phyloP scores from a whole-genome alignment of 2,888 invertebrate species.

The Lobophora halterata region DNA sequence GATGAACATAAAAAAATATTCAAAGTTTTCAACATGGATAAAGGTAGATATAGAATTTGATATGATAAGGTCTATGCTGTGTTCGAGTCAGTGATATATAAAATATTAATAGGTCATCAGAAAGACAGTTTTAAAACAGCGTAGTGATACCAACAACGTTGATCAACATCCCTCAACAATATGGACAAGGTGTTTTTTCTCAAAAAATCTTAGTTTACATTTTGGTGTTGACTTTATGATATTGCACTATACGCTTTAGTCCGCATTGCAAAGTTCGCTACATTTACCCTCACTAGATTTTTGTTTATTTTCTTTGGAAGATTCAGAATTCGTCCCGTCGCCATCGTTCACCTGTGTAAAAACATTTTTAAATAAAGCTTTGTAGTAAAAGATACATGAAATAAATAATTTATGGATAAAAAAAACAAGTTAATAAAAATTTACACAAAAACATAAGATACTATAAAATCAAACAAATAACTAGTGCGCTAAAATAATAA shows the following conservation, averaged over 20 bases:
- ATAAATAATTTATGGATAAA: no score
- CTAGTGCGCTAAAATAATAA: no score
- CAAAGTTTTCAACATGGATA: slow-evolving; percentile 4
- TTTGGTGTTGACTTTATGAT: slow-evolving; percentile 34
- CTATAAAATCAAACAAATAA: no score
- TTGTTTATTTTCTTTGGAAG: slow-evolving; percentile 33
- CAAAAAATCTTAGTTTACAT: slow-evolving; percentile 26
- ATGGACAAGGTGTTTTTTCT: slow-evolving; percentile 23
- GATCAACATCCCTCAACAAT: slow-evolving; percentile 25
- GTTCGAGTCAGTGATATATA: slow-evolving; percentile 15
- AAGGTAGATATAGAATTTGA: slow-evolving; percentile 11
- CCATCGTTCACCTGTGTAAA: slow-evolving; percentile 25
- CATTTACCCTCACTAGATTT: slow-evolving; percentile 27
- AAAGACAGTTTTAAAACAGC: slow-evolving; percentile 19
- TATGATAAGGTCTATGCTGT: slow-evolving; percentile 10
- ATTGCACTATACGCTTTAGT: slow-evolving; percentile 28
- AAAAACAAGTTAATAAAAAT: no score
- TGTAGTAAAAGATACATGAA: neutral
- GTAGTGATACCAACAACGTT: slow-evolving; percentile 28
- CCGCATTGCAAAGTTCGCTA: slow-evolving; percentile 22
- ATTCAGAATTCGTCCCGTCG: slow-evolving; percentile 26
- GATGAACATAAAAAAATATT: slow-evolving; percentile 8
- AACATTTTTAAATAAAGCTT: slow-evolving; percentile 1
- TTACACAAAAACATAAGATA: no score
- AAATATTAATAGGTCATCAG: slow-evolving; percentile 12